Evolutionary conservation across 2,113 vertebrate species (phyloP), one percentile per base, ranked within the genome.

Genomic region (Odobenus rosmarus): DNA sequence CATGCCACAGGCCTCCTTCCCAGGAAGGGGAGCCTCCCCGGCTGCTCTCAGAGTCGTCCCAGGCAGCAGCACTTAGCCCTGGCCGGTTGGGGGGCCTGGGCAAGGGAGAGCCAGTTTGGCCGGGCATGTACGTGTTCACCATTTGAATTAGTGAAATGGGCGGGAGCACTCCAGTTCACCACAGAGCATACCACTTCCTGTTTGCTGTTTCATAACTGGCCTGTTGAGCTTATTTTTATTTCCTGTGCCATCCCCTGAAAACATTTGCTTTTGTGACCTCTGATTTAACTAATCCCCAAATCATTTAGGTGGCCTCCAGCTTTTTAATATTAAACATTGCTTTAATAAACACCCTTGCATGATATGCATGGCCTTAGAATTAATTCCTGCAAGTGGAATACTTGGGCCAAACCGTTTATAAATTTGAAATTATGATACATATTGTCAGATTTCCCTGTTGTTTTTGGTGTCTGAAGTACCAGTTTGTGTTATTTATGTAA

Each of bases 391-490:
- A 85, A 61, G 36, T 90, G 57, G 21, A 93, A 81, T 79, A 39
- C 93, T 33, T 96, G 51, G 59, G 19, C 74, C 55, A 96, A 61
- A 86, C 46, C 57, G 24, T 53, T 80, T 46, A 36, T 74, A 84
- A 55, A 82, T 86, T 93, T 77, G 39, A 88, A 92, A 80, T 87
- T 86, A 19, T 93, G 57, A 77, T 72, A 55, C 15, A 5, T 31
- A 33, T 67, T 77, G 11, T 91, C 49, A 93, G 0, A 83, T 93
- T 95, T 90, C 21, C 26, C 39, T 79, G 1, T 84, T 69, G 1
- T 86, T 82, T 97, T 88, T 86, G 72, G n/a, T 92, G 9, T 84
- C 21, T 90, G 39, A 84, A n/a, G 92, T 94, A 39, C 74, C n/a
- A 67, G 14, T 90, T 93, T 61, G 28, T 93, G 42, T 90, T 94